phyloP scores from a whole-genome alignment of 1,140 invertebrate species.

The Tetramorium alpestre region DNA sequence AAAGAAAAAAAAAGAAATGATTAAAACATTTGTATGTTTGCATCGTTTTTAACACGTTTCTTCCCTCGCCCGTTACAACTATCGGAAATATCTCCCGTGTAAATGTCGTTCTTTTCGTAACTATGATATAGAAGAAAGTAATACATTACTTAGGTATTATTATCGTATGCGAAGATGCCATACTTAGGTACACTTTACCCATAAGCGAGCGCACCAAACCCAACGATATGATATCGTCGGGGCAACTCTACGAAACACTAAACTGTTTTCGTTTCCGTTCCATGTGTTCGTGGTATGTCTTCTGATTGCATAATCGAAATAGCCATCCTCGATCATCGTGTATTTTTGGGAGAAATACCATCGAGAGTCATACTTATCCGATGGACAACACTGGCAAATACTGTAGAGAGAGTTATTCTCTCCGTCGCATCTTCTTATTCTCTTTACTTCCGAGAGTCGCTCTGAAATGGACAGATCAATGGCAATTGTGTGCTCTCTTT shows the following conservation, averaged over 20 bases:
- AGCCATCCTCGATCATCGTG: conserved; percentile 4
- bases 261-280: conserved; percentile 52
- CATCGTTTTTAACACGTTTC: conserved; percentile 48
- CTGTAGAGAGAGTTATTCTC: not conserved
- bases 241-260: conserved; percentile 58
- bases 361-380: not conserved
- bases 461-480: conserved; percentile 13
- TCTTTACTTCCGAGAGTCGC: conserved; percentile 16
- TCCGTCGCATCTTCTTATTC: not conserved
- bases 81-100: conserved; percentile 31
- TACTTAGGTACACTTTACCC: conserved; percentile 72
- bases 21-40: conserved; percentile 22
- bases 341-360: not conserved
- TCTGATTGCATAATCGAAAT: conserved; percentile 12
- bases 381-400: not conserved
- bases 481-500: conserved; percentile 8
- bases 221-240: conserved; percentile 24
- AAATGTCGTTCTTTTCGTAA: conserved; percentile 54
- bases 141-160: conserved; percentile 51
- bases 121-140: conserved; percentile 62
- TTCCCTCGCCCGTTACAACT: conserved; percentile 10
- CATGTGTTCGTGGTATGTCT: conserved; percentile 22
- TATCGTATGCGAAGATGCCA: conserved; percentile 71
- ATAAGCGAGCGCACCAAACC: conserved; percentile 59
- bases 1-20: not conserved